Percentiles rank a stretch among this genome's conserved stretches.
phyloP scores from a whole-genome alignment of 2,888 invertebrate genomes.

The Ophion costatus region DNA sequence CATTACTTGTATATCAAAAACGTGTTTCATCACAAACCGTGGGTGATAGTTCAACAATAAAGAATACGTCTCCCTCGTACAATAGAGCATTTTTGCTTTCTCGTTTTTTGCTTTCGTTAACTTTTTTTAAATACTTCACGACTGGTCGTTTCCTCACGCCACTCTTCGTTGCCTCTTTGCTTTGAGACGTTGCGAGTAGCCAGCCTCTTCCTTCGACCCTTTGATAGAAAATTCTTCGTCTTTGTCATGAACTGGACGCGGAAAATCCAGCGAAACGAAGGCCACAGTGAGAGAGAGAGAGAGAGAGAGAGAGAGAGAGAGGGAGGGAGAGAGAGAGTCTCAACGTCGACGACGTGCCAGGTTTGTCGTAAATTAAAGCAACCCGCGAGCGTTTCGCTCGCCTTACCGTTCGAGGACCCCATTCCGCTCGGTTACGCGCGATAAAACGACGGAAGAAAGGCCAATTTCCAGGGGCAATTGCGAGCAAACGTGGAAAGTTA shows the following conservation, averaged over 20 bases:
- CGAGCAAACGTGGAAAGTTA: constrained; percentile 63
- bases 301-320: constrained; percentile 18
- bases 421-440: constrained; percentile 61
- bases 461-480: constrained; percentile 64
- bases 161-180: constrained; percentile 22
- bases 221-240: constrained; percentile 22
- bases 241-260: background rate
- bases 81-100: too few species aligned
- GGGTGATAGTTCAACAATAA: background rate
- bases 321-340: constrained; percentile 11
- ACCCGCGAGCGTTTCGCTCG: constrained; percentile 34
- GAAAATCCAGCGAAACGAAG: constrained; percentile 9
- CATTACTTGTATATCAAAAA: background rate
- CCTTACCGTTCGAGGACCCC: constrained; percentile 51
- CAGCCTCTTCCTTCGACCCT: constrained; percentile 33
- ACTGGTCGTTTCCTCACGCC: constrained; percentile 22
- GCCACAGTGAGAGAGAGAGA: constrained; percentile 7
- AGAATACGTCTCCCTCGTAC: constrained; percentile 1
- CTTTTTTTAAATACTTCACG: constrained; percentile 44
- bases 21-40: constrained; percentile 1
- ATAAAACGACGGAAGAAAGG: constrained; percentile 64
- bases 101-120: constrained; percentile 30
- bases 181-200: background rate
- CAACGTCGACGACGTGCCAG: constrained; percentile 51
- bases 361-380: constrained; percentile 58